A percentile compares a stretch with the other conserved stretches of the same genome.
Evolutionary conservation across 2,888 invertebrate genomes (phyloP).

Genomic region (Drosophila robusta): DNA sequence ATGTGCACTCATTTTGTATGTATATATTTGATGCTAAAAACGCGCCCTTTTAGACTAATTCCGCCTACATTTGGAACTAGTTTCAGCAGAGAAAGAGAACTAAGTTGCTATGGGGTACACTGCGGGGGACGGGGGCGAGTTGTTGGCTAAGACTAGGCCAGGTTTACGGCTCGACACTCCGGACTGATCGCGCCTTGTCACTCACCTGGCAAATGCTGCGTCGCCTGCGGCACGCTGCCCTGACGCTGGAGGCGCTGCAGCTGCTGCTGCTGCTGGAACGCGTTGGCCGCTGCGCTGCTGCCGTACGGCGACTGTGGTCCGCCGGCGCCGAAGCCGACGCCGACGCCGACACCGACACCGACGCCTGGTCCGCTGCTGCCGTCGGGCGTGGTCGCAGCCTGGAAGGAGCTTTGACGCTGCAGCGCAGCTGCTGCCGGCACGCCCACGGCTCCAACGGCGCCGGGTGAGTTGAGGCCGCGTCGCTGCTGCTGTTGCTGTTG

Average conservation of each 20-base stretch:
- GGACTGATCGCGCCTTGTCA: background rate
- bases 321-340: conserved; percentile 63
- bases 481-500: conserved; percentile 83
- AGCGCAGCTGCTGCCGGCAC: conserved; percentile 61
- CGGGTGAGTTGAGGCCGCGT: conserved; percentile 84
- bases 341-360: conserved; percentile 4
- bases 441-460: conserved; percentile 70
- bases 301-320: conserved; percentile 82
- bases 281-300: conserved; percentile 56
- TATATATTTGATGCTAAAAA: background rate
- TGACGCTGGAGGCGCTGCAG: conserved; percentile 84
- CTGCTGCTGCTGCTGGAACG: conserved; percentile 83
- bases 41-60: conserved; percentile 2
- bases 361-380: conserved; percentile 57
- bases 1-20: background rate
- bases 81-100: background rate
- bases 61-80: conserved; percentile 1
- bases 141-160: conserved; percentile 9
- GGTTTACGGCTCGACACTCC: no score
- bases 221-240: conserved; percentile 84
- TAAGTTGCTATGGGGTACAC: background rate
- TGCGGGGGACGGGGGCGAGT: background rate
- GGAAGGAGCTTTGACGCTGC: conserved; percentile 85
- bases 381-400: conserved; percentile 59
- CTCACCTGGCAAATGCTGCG: conserved; percentile 85